phyloP scores from a whole-genome alignment of 2,113 vertebrate species.

The Phalacrocorax aristotelis region DNA sequence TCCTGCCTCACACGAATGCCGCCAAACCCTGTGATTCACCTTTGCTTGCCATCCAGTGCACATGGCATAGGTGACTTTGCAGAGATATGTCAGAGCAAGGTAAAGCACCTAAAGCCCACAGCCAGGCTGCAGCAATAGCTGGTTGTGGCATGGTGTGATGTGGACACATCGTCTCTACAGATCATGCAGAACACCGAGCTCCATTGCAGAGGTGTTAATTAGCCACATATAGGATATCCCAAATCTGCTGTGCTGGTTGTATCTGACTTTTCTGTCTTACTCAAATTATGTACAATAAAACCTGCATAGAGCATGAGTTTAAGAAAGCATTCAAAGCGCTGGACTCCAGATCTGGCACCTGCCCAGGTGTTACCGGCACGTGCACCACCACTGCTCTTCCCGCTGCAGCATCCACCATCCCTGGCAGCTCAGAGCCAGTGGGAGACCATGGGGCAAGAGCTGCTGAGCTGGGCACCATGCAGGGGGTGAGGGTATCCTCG shows the following conservation, averaged over 20 bases:
- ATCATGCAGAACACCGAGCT: neutral
- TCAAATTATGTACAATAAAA: neutral
- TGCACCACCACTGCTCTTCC: neutral
- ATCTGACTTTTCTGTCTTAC: neutral
- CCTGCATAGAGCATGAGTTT: neutral
- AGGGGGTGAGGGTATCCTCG: neutral
- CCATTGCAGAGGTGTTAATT: neutral
- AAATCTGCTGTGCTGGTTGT: neutral
- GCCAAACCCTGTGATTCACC: neutral
- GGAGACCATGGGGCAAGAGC: neutral
- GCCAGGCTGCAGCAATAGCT: neutral
- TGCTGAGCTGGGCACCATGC: rapidly evolving
- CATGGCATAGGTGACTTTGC: neutral
- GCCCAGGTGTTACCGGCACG: rapidly evolving
- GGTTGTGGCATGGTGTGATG: neutral
- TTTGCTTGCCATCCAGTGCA: neutral
- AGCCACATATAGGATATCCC: neutral
- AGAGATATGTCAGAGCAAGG: neutral
- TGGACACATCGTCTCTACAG: neutral
- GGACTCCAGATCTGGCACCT: neutral
- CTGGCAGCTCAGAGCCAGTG: neutral
- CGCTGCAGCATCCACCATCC: too few species aligned
- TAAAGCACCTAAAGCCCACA: neutral
- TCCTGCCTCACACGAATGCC: neutral
- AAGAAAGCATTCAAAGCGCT: neutral